These are phyloP conservation scores for Ceratina australensis DNA, from an alignment of 1,140 invertebrate species.

Conservation along the genomic window DNA sequence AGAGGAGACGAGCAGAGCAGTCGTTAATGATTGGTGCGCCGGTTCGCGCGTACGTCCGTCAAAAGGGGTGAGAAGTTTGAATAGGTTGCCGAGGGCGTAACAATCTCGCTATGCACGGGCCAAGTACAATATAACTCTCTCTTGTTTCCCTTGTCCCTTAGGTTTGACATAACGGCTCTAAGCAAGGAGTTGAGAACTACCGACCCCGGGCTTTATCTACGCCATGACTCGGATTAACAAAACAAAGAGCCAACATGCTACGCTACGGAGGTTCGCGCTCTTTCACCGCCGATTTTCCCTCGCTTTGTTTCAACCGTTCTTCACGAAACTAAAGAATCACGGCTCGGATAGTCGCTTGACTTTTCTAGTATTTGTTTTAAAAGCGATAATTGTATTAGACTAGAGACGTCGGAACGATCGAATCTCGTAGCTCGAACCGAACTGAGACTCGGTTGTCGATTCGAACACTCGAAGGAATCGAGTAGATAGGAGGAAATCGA, in stretches of 20 bases:
- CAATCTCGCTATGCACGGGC: slow-evolving; percentile 31
- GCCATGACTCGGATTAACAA: slow-evolving; percentile 48
- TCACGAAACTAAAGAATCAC: no score
- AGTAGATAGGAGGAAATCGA: no score
- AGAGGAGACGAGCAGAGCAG: slow-evolving; percentile 4
- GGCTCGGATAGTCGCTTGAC: no score
- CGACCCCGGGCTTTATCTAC: slow-evolving; percentile 55
- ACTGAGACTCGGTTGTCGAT: no score
- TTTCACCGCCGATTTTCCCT: slow-evolving; percentile 1
- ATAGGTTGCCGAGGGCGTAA: slow-evolving; percentile 57
- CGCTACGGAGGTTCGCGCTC: slow-evolving; percentile 28
- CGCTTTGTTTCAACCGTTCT: no score
- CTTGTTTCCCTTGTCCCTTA: slow-evolving; percentile 36
- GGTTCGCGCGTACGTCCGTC: slow-evolving; percentile 16
- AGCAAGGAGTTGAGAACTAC: slow-evolving; percentile 50
- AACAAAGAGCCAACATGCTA: slow-evolving; percentile 41
- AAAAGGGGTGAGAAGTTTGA: slow-evolving; percentile 51
- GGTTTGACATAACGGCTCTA: slow-evolving; percentile 52
- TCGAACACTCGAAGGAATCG: no score
- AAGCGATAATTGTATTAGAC: no score
- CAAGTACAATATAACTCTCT: slow-evolving; percentile 33
- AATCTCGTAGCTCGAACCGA: no score
- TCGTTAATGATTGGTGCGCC: no score
- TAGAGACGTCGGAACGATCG: no score
- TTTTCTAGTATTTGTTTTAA: no score